Base-by-base conservation (phyloP, 2,113 vertebrate species). In the Trinectes maculatus region DNA sequence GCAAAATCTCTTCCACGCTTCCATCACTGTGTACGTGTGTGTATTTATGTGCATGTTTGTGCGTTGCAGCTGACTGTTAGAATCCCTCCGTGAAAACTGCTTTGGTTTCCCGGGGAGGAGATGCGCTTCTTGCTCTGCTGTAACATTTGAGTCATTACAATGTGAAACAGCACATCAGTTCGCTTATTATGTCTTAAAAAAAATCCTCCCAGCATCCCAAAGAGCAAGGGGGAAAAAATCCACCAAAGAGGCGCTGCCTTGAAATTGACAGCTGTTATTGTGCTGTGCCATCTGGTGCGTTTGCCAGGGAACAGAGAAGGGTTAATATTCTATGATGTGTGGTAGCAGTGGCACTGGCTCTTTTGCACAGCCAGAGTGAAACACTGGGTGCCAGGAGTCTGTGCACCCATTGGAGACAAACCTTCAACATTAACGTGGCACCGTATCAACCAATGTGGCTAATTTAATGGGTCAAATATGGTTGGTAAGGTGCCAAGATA, bases 291-390 rank as follows among this genome's bases (percentile, higher is more conserved):
- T 94, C 93, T 94, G 93, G 74, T 85, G 79, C 84, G 69, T 86
- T 89, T 91, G 93, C 90, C 91, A 91, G 89, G 87, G 84, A 92
- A 89, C 89, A 91, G 90, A 89, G 88, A 93, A 93, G 92, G 92
- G 93, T 94, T 94, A 94, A 94, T 93, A 92, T 91, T 92, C 91
- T 91, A 91, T 93, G 89, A 94, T 94, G 91, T 92, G 92, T 91
- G 91, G 87, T 90, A 86, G 87, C 87, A 66, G 85, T 89, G 92
- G 89, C 85, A 85, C 84, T 85, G 87, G 71, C 68, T 89, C 78
- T 85, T 74, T 74, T 87, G 86, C 83, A 78, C 86, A 86, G 89
- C 83, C 89, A 91, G 81, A 80, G 83, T 67, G 66, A 69, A 79
- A 71, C 68, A 72, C 52, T 62, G 71, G 54, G 86, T 89, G 90